Evolutionary conservation across 2,888 invertebrate genomes (phyloP), one percentile per base, ranked within the genome.

Genomic region (Troilus luridus): DNA sequence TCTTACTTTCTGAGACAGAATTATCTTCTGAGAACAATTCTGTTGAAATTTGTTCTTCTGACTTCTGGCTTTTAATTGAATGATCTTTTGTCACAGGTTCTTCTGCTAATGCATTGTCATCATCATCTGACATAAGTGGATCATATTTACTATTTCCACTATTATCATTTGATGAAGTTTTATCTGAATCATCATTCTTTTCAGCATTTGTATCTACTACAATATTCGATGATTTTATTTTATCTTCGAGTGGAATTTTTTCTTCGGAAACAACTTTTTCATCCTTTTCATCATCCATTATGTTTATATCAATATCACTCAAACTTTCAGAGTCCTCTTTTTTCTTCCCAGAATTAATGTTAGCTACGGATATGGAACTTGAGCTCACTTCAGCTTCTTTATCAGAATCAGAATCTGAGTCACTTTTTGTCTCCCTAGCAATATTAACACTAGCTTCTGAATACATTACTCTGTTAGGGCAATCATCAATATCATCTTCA

Each of bases 401-500:
- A 8, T 88, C 88, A 64, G 67, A 88, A 10, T 92, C 91, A 60
- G 91, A 90, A 54, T 91, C 91, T 21, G 91, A 91, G 88, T 90
- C 90, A 27, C 41, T 41, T 90, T 94, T 95, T 0, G 95, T 95
- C 88, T 95, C 95, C 93, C 96, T 95, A 0, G 97, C 97, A 90
- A 97, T 95, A 93, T 96, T 96, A 93, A 97, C 96, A 92, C 97
- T 97, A 93, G 97, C 96, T 14, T 97, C 96, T 0, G 98, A 98
- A 94, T 98, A 98, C 92, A 98, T 97, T 19, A 97, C 97, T 94
- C 97, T 97, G 94, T 98, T 98, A 9, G 98, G 98, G 94, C 97
- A 98, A 92, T 95, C 95, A 1, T 95, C 95, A 91, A 95, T 95
- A 91, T 96, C 96, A 27, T 91, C 58, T 8, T 92, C 92, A 60